These are phyloP conservation scores for Xenopus laevis DNA, from an alignment of 2,113 vertebrate species.

Conservation along the genomic window DNA sequence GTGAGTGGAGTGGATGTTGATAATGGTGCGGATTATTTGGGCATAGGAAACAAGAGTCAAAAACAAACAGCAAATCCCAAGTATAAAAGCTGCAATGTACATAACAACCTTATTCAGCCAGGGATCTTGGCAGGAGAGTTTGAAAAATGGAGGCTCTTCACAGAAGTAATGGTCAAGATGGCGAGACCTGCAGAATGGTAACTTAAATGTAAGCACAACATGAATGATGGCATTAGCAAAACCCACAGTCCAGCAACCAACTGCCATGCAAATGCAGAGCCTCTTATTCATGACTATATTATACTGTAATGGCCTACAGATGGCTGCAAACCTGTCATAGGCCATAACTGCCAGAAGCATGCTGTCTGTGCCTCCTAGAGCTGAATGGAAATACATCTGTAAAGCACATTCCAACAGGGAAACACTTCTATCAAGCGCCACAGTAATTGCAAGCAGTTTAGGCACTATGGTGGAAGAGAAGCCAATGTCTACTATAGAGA, in stretches of 20 bases:
- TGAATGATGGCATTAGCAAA: not conserved
- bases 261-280: not conserved
- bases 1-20: not conserved
- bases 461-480: conserved; percentile 30
- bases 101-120: not conserved
- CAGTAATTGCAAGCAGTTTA: conserved; percentile 6
- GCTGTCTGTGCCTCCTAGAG: conserved; percentile 6
- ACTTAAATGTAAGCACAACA: not conserved
- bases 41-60: conserved; percentile 6
- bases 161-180: conserved; percentile 35
- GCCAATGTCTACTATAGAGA: conserved; percentile 26
- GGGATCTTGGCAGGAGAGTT: too few relatives aligned
- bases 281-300: conserved; percentile 3
- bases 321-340: conserved; percentile 16
- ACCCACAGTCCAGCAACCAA: not conserved
- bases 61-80: not conserved
- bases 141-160: not conserved
- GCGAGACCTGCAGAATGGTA: not conserved
- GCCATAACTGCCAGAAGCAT: conserved; percentile 15
- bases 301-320: conserved; percentile 18
- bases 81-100: too few relatives aligned
- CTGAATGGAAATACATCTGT: conserved; percentile 27
- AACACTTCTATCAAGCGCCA: conserved; percentile 2
- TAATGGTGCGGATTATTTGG: not conserved
- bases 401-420: conserved; percentile 6